These are phyloP conservation scores for Phodopus roborovskii DNA, from an alignment of 2,113 vertebrate species.

Conservation along the genomic window DNA sequence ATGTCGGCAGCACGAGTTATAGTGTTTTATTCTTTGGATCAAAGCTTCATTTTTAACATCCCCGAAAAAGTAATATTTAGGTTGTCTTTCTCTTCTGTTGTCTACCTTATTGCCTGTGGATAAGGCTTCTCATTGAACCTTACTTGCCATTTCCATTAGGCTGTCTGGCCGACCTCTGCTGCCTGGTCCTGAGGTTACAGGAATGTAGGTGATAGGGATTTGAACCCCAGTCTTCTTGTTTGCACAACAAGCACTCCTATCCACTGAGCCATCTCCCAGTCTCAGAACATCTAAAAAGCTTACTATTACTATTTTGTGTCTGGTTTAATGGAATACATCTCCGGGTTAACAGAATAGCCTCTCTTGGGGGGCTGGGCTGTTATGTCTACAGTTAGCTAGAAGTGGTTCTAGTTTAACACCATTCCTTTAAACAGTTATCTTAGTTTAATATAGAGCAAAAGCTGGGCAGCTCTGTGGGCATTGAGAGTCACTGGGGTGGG, in stretches of 20 bases:
- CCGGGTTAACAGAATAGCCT: background rate
- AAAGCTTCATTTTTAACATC: background rate
- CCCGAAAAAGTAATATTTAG: background rate
- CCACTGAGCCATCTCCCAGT: background rate
- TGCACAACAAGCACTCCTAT: background rate
- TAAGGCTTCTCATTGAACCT: background rate
- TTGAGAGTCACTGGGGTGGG: background rate
- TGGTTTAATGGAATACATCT: background rate
- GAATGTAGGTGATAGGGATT: background rate
- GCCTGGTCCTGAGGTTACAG: background rate
- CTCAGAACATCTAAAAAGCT: background rate
- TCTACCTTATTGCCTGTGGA: background rate
- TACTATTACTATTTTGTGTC: background rate
- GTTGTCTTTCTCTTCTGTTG: background rate
- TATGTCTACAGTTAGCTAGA: background rate
- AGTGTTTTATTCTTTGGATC: background rate
- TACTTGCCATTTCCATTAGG: background rate
- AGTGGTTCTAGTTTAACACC: background rate
- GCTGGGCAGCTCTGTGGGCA: background rate
- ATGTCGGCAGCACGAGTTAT: background rate
- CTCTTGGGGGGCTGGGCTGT: background rate
- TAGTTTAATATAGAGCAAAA: constrained; percentile 34
- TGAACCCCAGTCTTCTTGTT: background rate
- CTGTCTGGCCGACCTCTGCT: background rate
- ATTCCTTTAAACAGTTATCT: background rate